Evolutionary conservation across 2,888 invertebrate genomes (phyloP).

Genomic region (Rhamphomyia laevipes): DNA sequence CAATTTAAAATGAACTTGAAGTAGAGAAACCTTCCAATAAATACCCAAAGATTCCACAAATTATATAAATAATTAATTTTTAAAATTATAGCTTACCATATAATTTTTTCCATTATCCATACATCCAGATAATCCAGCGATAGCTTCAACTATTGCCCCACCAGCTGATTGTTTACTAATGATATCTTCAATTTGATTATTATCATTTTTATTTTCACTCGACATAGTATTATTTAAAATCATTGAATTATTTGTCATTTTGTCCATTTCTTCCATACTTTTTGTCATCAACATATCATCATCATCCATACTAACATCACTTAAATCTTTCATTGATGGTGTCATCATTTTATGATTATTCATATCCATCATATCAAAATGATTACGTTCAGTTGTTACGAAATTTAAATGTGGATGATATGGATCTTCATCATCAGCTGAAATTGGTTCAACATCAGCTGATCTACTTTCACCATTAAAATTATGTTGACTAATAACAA

Average conservation of each 20-base stretch:
- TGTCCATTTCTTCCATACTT: neutral
- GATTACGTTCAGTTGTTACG: conserved; percentile 20
- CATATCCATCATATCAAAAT: conserved; percentile 2
- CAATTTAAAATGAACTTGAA: too few relatives aligned
- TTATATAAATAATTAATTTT: neutral
- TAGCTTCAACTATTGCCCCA: conserved; percentile 17
- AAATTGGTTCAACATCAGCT: conserved; percentile 17
- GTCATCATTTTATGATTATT: conserved; percentile 11
- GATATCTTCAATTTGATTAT: conserved; percentile 23
- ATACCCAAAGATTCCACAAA: too few relatives aligned
- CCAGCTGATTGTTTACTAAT: conserved; percentile 28
- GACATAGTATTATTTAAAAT: conserved; percentile 5
- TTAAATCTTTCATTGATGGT: conserved; percentile 45
- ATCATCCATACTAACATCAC: conserved; percentile 64
- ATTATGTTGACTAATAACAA: neutral
- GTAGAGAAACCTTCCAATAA: too few relatives aligned
- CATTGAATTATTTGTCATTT: conserved; percentile 3
- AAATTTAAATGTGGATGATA: conserved; percentile 17
- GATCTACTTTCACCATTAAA: conserved; percentile 28
- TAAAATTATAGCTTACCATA: conserved; percentile 39
- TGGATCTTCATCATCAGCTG: conserved; percentile 17
- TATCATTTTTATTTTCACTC: conserved; percentile 23
- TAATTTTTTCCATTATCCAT: conserved; percentile 40
- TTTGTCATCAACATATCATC: conserved; percentile 40
- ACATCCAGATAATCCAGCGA: conserved; percentile 27